Percentiles rank a stretch among this genome's conserved stretches.
These are phyloP conservation scores for Ascaphus truei DNA, from an alignment of 2,113 vertebrate genomes.

Conservation along the genomic window DNA sequence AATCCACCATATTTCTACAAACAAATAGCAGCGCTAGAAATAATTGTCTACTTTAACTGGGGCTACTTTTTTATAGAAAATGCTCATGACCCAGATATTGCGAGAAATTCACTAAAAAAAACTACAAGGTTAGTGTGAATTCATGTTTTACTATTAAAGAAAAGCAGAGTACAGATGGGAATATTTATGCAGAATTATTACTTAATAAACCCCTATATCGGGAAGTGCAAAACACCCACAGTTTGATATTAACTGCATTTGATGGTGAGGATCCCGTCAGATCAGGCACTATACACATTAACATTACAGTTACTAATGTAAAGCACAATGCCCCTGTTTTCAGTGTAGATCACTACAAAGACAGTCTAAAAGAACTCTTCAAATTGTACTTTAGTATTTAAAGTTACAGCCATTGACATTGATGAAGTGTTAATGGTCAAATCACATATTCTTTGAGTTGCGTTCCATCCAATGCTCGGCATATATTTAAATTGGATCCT, in stretches of 20 bases:
- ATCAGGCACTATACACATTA: conserved; percentile 47
- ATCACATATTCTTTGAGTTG: conserved; percentile 25
- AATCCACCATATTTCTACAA: conserved; percentile 53
- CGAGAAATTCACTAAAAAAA: conserved; percentile 50
- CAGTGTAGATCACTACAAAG: conserved; percentile 42
- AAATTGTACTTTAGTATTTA: conserved; percentile 35
- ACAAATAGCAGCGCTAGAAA: no score
- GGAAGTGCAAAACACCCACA: conserved; percentile 42
- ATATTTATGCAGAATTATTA: conserved; percentile 43
- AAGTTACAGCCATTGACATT: conserved; percentile 46
- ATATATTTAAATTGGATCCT: conserved; percentile 25
- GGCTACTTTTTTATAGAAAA: background rate
- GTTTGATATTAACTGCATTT: conserved; percentile 46
- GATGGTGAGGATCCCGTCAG: conserved; percentile 50
- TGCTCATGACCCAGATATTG: conserved; percentile 42
- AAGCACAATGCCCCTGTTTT: conserved; percentile 57
- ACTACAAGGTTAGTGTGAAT: conserved; percentile 46
- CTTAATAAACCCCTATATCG: conserved; percentile 47
- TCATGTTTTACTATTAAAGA: conserved; percentile 49
- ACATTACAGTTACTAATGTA: no score
- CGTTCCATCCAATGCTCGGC: background rate
- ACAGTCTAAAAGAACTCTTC: conserved; percentile 34
- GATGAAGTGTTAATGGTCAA: conserved; percentile 23
- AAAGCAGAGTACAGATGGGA: conserved; percentile 37
- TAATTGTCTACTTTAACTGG: background rate